Conservation (phyloP, 2,888 invertebrate genomes). For the Tachina grossa region DNA sequence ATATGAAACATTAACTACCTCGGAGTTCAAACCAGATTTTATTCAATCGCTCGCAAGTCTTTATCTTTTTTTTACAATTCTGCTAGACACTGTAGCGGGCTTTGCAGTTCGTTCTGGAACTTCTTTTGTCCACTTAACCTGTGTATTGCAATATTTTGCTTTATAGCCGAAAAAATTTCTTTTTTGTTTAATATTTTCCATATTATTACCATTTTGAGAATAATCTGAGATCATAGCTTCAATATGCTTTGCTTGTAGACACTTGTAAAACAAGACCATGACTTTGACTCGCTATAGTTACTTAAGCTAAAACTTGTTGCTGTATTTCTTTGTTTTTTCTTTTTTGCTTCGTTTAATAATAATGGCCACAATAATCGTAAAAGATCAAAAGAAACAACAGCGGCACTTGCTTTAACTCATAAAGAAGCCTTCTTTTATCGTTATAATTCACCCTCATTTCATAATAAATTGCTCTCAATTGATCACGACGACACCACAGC, state of each 20-base stretch:
- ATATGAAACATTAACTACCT: too few species aligned
- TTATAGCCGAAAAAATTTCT: constrained; percentile 13
- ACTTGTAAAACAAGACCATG: constrained; percentile 58
- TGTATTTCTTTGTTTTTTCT: constrained; percentile 6
- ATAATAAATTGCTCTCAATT: constrained; percentile 84
- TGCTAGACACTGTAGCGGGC: background rate
- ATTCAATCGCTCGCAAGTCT: background rate
- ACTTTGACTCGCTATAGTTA: constrained; percentile 39
- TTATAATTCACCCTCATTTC: constrained; percentile 84
- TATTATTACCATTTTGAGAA: constrained; percentile 64
- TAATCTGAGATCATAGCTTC: constrained; percentile 19
- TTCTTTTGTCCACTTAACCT: background rate
- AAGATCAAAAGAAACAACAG: constrained; percentile 79
- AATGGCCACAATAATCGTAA: constrained; percentile 68
- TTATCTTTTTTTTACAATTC: background rate
- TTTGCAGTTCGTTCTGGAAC: background rate
- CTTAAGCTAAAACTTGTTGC: constrained; percentile 15
- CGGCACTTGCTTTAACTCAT: constrained; percentile 71
- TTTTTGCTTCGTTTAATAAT: constrained; percentile 54
- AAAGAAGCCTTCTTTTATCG: constrained; percentile 77
- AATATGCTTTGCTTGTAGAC: constrained; percentile 47
- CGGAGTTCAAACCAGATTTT: background rate
- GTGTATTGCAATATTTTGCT: background rate
- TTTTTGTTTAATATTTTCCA: constrained; percentile 56
- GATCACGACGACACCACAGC: constrained; percentile 77